These are phyloP conservation scores for Stenolophus ochropezus DNA, from an alignment of 2,888 invertebrate genomes.

Conservation along the genomic window DNA sequence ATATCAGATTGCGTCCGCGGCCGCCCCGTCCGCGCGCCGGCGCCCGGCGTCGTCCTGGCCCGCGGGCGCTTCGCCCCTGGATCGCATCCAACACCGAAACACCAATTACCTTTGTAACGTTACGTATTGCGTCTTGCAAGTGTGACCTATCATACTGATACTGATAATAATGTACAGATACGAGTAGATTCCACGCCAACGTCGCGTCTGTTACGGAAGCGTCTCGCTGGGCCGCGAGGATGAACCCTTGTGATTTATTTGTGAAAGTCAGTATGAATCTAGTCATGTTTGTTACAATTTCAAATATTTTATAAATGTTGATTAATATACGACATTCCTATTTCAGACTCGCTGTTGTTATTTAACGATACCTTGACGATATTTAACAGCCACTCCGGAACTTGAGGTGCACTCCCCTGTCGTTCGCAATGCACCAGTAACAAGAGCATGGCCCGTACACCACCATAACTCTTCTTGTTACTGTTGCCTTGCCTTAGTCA, in stretches of 20 bases:
- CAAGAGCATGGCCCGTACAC: neutral
- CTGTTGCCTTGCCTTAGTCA: constrained; percentile 1
- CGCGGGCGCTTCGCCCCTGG: constrained; percentile 54
- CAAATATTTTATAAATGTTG: constrained; percentile 77
- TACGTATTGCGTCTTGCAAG: constrained; percentile 39
- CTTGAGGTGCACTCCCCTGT: constrained; percentile 17
- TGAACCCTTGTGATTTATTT: constrained; percentile 72
- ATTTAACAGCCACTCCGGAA: constrained; percentile 28
- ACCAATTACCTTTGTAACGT: constrained; percentile 55
- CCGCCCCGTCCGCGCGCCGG: constrained; percentile 44
- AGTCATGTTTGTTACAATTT: constrained; percentile 76
- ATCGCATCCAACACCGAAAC: constrained; percentile 59
- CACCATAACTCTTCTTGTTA: neutral
- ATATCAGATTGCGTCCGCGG: constrained; percentile 60
- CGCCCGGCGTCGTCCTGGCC: constrained; percentile 60
- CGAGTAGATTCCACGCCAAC: constrained; percentile 29
- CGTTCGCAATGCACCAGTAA: neutral
- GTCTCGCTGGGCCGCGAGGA: constrained; percentile 55
- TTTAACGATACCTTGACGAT: constrained; percentile 50
- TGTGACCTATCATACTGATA: constrained; percentile 58
- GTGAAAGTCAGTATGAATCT: constrained; percentile 75
- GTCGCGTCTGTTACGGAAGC: constrained; percentile 50
- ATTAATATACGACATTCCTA: constrained; percentile 76
- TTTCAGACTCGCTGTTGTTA: constrained; percentile 67
- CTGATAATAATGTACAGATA: constrained; percentile 59